Conservation (phyloP, 2,113 vertebrate genomes). For the Danionella cerebrum region DNA sequence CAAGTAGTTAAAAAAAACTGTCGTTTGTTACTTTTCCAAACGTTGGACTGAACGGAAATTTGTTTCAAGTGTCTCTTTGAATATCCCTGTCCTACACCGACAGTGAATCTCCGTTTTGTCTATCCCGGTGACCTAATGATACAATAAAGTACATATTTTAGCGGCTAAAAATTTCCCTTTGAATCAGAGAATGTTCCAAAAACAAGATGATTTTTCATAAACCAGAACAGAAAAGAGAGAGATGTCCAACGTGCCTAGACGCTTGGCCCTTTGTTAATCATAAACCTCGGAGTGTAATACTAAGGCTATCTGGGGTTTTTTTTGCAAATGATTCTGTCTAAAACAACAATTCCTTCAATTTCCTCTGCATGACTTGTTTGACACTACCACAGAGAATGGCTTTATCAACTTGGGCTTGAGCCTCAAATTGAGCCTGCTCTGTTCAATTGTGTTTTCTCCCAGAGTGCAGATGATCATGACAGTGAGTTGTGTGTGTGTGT, state of each 20-base stretch:
- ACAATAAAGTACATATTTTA: slow-evolving; percentile 27
- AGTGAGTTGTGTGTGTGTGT: not conserved
- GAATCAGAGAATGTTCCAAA: slow-evolving; percentile 11
- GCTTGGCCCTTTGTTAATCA: slow-evolving; percentile 28
- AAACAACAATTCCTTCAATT: slow-evolving; percentile 26
- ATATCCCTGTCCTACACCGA: too few relatives aligned
- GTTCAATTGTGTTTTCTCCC: slow-evolving; percentile 3
- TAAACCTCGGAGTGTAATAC: slow-evolving; percentile 26
- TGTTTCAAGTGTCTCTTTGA: too few relatives aligned
- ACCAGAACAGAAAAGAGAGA: slow-evolving; percentile 8
- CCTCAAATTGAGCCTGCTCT: not conserved
- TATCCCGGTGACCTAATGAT: too few relatives aligned
- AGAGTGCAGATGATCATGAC: not conserved
- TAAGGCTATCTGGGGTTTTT: slow-evolving; percentile 18
- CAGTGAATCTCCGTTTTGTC: too few relatives aligned
- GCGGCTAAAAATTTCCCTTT: not conserved
- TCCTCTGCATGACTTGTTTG: not conserved
- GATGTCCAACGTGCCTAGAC: slow-evolving; percentile 25
- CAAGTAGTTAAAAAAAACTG: too few relatives aligned
- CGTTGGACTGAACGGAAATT: too few relatives aligned
- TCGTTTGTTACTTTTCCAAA: too few relatives aligned
- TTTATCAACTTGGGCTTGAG: not conserved
- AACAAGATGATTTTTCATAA: slow-evolving; percentile 10
- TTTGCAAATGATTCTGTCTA: slow-evolving; percentile 25
- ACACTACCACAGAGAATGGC: not conserved